Evolutionary conservation across 92 coral and sea anemone species (phyloP), one percentile per base, ranked within the genome.

Genomic region (Zoanthus sansibaricus): DNA sequence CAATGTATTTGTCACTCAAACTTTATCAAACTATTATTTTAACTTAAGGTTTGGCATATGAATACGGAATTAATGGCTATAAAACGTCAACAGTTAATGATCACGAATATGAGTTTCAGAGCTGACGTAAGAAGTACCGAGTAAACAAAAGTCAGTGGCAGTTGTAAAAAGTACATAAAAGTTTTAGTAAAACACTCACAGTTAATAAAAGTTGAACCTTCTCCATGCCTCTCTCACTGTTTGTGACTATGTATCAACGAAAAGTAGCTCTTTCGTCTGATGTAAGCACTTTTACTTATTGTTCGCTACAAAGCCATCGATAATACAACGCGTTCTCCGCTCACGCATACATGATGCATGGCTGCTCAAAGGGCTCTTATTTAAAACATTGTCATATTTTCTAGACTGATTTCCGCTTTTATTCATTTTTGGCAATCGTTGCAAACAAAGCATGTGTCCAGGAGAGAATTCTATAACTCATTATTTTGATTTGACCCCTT

Each of bases 281-380:
- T 25, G 42, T 10, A 8, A 21, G 16, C 45, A 69, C 73, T 69
- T 69, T 69, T 12, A 4, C 30, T 69, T 47, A 69, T 69, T 69
- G 74, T 69, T 69, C 74, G 31, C 5, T 21, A 67, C 6, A 67
- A 17, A 14, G 25, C 30, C 69, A 45, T 17, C 13, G 13, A n/a
- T 49, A 49, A 49, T 49, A 49, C 55, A 49, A n/a, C n/a, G 55
- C 55, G 55, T 25, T 62, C 47, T 5, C 6, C 0, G 11, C 72
- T 69, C 74, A 69, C 74, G 74, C 74, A 69, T 69, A 46, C 74
- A 74, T 49, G 78, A 42, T 25, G 25, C 25, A 25, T 74, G 62
- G 7, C 67, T 12, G 66, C 51, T 48, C 78, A 42, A 69, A 69
- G 31, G 17, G 74, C 74, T 12, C 42, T 69, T 46, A 69, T 25